phyloP scores from a whole-genome alignment of 2,888 invertebrate genomes.

The Ophioninae sp. region DNA sequence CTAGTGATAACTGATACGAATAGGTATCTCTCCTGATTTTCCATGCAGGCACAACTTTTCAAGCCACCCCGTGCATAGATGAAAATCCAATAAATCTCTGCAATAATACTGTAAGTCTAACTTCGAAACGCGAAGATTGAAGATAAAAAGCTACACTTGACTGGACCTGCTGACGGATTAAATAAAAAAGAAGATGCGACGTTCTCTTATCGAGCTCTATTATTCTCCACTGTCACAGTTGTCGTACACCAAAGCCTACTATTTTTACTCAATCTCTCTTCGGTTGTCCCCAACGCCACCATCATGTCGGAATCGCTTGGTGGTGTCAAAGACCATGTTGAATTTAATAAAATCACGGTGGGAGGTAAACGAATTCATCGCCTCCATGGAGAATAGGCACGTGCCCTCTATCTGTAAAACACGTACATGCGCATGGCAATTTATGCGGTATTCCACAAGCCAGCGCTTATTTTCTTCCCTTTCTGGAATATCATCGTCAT shows the following conservation, averaged over 20 bases:
- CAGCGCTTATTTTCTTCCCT: background rate
- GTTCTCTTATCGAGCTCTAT: background rate
- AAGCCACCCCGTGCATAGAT: background rate
- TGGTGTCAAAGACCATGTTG: background rate
- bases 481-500: slow-evolving; percentile 13
- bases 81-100: background rate
- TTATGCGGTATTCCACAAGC: background rate
- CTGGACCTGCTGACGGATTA: background rate
- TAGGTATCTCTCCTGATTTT: background rate
- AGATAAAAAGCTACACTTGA: background rate
- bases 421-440: background rate
- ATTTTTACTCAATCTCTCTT: background rate
- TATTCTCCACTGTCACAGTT: background rate
- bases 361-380: background rate
- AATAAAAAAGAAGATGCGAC: too few species aligned
- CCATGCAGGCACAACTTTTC: background rate
- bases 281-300: background rate
- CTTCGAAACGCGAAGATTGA: background rate
- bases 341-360: background rate
- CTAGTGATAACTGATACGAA: background rate
- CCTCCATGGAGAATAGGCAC: background rate
- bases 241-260: background rate
- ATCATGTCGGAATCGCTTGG: background rate
- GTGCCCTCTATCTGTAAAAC: background rate
- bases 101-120: background rate